Evolutionary conservation across 2,888 invertebrate species (phyloP), one percentile per base, ranked within the genome.

Genomic region (Caenorhabditis imperialis): DNA sequence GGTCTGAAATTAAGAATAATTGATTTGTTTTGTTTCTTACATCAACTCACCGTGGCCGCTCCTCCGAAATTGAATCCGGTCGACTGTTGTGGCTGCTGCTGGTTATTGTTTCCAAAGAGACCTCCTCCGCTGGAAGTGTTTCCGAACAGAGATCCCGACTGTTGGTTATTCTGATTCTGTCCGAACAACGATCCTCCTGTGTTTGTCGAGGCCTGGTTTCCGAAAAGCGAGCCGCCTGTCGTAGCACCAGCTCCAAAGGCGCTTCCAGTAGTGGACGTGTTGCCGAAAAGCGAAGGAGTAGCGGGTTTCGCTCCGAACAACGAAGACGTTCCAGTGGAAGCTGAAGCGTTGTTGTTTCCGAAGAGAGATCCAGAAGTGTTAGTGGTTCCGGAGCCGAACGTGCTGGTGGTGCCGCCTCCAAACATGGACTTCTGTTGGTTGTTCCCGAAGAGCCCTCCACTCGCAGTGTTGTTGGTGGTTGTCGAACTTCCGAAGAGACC

Each of bases 181-280:
- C 92, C 91, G 47, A 92, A 89, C 58, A 90, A 89, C 50, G 92
- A 81, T 20, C 85, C 76, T 4, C 89, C 57, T 37, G 72, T 30
- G 4, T 42, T 33, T n/a, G 30, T 40, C 16, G 40, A 55, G 38
- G 54, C 54, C 16, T 45, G 30, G 3, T 22, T 37, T 33, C 75
- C 78, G 47, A 81, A 79, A 20, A 79, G 42, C 14, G 78, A 67
- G 27, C 55, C 38, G 3, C 70, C 57, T 12, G 70, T 51, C 6
- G 62, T 47, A 12, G 70, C 33, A 14, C 42, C 48, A 25, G 57
- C 62, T 62, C 55, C 44, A 50, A 48, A 42, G n/a, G 61, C 50
- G 30, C 6, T 22, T 5, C 7, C 18, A 16, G 6, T 40, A 40
- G 7, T 40, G n/a, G 6, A 6, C 5, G n/a, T n/a, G n/a, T n/a